Evolutionary conservation across 2,797 vertebrate species (phyloP).

Genomic region (Propithecus deckenii): DNA sequence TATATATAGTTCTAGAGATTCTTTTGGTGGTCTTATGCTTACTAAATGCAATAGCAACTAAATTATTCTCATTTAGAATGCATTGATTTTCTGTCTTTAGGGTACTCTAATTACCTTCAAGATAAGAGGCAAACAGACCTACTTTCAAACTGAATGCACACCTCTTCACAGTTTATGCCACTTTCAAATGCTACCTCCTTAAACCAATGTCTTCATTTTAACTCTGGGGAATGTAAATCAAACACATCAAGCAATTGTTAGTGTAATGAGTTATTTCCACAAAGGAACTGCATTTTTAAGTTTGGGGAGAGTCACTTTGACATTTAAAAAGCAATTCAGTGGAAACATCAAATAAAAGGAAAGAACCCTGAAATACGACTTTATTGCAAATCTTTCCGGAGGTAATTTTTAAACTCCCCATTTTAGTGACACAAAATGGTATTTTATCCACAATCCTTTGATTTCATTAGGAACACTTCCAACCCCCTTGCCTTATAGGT

Average conservation of each 20-base stretch:
- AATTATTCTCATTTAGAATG: slow-evolving; percentile 66
- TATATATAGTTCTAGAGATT: neutral
- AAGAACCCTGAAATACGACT: neutral
- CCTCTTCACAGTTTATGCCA: neutral
- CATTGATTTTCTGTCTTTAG: slow-evolving; percentile 75
- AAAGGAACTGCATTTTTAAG: neutral
- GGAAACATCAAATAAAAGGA: neutral
- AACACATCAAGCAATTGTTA: neutral
- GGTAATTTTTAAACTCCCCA: neutral
- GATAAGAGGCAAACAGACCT: slow-evolving; percentile 43
- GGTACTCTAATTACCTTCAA: slow-evolving; percentile 66
- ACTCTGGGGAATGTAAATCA: slow-evolving; percentile 24
- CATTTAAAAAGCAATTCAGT: slow-evolving; percentile 24
- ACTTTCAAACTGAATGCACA: slow-evolving; percentile 4
- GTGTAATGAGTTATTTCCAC: neutral
- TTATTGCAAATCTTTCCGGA: neutral
- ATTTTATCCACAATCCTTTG: neutral
- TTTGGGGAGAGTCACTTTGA: neutral
- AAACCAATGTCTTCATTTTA: slow-evolving; percentile 60
- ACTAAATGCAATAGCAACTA: slow-evolving; percentile 41
- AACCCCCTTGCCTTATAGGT: neutral
- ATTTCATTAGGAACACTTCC: neutral
- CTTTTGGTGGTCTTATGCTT: slow-evolving; percentile 49
- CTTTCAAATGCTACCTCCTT: slow-evolving; percentile 56
- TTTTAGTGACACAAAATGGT: neutral